These are phyloP conservation scores for Sebastes reedi DNA, from an alignment of 2,797 vertebrate genomes.

Conservation along the genomic window DNA sequence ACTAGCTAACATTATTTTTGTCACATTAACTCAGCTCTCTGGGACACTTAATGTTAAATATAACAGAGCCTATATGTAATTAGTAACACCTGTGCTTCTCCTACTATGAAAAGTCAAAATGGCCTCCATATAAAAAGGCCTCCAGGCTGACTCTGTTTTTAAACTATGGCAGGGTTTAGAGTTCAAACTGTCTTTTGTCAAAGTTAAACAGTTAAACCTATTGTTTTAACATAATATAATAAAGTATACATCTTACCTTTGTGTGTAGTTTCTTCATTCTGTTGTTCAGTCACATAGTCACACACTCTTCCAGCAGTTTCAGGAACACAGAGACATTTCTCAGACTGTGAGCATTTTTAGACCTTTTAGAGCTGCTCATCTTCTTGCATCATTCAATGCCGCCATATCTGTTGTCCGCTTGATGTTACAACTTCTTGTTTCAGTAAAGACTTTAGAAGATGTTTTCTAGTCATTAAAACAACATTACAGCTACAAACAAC, in stretches of 20 bases:
- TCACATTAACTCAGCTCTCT: too few species aligned
- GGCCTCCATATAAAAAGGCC: too few species aligned
- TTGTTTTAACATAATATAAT: not conserved
- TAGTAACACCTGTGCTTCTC: too few species aligned
- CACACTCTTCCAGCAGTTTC: too few species aligned
- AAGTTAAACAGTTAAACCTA: not conserved
- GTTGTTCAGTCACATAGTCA: not conserved
- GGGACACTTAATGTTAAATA: too few species aligned
- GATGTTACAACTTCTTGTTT: not conserved
- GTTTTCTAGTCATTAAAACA: not conserved
- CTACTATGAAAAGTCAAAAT: too few species aligned
- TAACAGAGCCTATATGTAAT: too few species aligned
- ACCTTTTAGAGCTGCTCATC: too few species aligned
- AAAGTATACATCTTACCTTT: not conserved
- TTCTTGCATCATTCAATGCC: not conserved
- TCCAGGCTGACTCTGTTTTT: too few species aligned
- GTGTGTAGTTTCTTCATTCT: not conserved
- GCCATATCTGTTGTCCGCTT: not conserved
- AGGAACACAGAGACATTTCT: too few species aligned
- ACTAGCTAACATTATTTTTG: not conserved
- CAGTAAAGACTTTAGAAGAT: not conserved
- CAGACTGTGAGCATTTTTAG: not conserved
- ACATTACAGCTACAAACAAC: not conserved
- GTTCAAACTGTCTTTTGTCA: not conserved
- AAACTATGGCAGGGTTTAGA: not conserved